Percentiles rank a stretch among this genome's conserved stretches.
phyloP scores from a whole-genome alignment of 1,140 invertebrate species.

The Vanessa atalanta region DNA sequence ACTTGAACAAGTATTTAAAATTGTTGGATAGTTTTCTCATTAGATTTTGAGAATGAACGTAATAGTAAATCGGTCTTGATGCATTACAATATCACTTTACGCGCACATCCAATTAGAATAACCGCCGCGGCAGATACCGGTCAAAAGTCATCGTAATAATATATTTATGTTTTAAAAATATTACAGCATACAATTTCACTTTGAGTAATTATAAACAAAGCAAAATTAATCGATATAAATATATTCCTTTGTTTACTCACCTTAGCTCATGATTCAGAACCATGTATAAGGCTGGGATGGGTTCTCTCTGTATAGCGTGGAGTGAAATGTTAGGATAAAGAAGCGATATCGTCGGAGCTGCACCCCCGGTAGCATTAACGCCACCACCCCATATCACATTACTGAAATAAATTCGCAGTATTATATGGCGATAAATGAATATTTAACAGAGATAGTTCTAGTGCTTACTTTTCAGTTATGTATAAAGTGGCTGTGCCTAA shows the following conservation, averaged over 20 bases:
- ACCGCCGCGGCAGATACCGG: no score
- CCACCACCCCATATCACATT: constrained; percentile 74
- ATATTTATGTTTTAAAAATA: no score
- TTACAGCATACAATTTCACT: no score
- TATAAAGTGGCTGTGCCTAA: constrained; percentile 70
- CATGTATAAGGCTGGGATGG: constrained; percentile 67
- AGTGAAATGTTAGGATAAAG: constrained; percentile 74
- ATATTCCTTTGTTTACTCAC: constrained; percentile 42
- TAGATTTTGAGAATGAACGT: no score
- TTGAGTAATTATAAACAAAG: not conserved
- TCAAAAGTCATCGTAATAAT: no score
- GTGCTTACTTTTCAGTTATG: constrained; percentile 70
- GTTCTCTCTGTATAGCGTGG: constrained; percentile 72
- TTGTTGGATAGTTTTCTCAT: no score
- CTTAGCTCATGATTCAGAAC: constrained; percentile 74
- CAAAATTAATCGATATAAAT: not conserved
- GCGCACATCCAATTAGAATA: no score
- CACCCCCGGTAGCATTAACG: constrained; percentile 47
- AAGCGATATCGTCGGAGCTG: constrained; percentile 61
- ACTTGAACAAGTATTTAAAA: no score
- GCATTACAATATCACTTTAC: no score
- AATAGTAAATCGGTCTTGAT: no score
- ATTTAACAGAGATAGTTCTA: not conserved
- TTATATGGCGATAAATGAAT: constrained; percentile 7
- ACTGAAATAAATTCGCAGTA: constrained; percentile 43